phyloP scores from a whole-genome alignment of 2,113 vertebrate species.

The Rhea pennata region DNA sequence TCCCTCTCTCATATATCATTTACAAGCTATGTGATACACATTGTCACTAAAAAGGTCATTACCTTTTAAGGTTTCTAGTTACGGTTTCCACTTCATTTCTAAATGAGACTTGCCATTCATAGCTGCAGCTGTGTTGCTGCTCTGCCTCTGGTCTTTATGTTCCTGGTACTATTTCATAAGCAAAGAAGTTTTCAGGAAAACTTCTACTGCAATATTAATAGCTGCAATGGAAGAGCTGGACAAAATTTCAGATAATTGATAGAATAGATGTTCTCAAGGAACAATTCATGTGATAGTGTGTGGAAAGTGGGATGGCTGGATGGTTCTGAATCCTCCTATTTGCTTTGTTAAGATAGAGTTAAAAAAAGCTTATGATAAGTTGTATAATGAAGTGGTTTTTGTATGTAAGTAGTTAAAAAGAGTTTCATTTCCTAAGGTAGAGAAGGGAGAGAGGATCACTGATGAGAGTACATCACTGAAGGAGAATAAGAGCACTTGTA shows the following conservation, averaged over 20 bases:
- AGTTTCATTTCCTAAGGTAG: neutral
- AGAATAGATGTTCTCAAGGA: neutral
- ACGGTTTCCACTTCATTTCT: constrained; percentile 77
- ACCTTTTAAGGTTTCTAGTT: constrained; percentile 79
- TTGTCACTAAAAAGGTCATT: constrained; percentile 55
- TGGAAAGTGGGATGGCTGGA: neutral
- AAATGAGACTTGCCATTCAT: constrained; percentile 42
- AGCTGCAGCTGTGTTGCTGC: neutral
- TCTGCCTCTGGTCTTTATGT: constrained; percentile 11
- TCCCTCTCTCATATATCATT: constrained; percentile 77
- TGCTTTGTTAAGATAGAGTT: neutral
- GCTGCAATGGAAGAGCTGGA: neutral
- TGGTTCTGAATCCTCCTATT: neutral
- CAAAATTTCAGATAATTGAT: neutral
- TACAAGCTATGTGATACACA: constrained; percentile 79
- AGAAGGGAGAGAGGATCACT: neutral
- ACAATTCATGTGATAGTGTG: neutral
- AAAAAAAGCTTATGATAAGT: neutral
- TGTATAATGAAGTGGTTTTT: neutral
- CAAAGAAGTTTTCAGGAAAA: neutral
- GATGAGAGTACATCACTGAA: neutral
- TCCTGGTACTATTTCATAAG: neutral
- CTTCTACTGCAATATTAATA: neutral
- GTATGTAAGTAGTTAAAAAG: neutral
- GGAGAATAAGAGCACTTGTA: neutral